phyloP scores from a whole-genome alignment of 2,888 invertebrate genomes.

The Yponomeuta malinellus region DNA sequence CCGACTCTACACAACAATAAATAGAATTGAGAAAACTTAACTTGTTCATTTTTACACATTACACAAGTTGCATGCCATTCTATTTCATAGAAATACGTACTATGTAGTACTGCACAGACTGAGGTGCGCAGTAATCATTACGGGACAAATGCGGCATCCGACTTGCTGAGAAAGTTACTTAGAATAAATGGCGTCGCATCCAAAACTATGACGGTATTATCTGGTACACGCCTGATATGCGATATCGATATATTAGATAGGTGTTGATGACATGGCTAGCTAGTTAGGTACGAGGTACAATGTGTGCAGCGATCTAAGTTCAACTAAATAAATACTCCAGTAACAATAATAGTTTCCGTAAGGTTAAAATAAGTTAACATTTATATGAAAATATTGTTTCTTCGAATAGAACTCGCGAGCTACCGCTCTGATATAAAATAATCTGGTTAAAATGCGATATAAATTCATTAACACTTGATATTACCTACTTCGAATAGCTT shows the following conservation, averaged over 20 bases:
- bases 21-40: conserved; percentile 63
- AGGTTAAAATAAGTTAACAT: conserved; percentile 45
- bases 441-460: conserved; percentile 49
- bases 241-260: conserved; percentile 30
- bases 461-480: conserved; percentile 28
- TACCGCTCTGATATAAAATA: conserved; percentile 43
- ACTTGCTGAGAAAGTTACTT: not conserved
- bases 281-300: conserved; percentile 2
- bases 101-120: not conserved
- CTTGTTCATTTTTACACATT: conserved; percentile 21
- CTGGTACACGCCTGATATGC: conserved; percentile 38
- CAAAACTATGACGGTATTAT: conserved; percentile 14
- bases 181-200: conserved; percentile 4
- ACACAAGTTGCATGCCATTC: not conserved
- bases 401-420: conserved; percentile 35
- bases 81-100: not conserved
- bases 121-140: not conserved
- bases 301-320: not conserved
- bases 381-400: conserved; percentile 56
- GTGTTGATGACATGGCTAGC: conserved; percentile 9
- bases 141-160: too few species aligned
- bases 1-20: conserved; percentile 35
- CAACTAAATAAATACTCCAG: conserved; percentile 1
- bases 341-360: conserved; percentile 16
- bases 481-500: conserved; percentile 32